Conservation (phyloP, 1,140 invertebrate species). For the Chlorops oryzae region DNA sequence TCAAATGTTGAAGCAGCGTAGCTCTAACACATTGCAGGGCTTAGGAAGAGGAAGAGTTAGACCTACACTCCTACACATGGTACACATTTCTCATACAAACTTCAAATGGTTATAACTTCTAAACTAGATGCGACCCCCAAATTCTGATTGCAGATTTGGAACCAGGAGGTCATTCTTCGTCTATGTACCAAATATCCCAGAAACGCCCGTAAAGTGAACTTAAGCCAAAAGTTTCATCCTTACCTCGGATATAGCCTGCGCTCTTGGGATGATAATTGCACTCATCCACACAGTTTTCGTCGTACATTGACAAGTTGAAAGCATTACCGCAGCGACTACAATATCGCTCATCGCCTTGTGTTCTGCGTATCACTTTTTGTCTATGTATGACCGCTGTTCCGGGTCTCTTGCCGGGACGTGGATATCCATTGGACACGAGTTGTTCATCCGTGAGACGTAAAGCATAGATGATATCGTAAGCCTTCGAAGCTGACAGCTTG, state of each 20-base stretch:
- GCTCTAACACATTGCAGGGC: no score
- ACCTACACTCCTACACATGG: no score
- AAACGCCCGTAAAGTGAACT: no score
- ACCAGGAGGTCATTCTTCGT: no score
- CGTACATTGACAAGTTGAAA: conserved; percentile 71
- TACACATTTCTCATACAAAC: no score
- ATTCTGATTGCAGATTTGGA: no score
- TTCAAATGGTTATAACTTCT: no score
- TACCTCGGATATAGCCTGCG: conserved; percentile 71
- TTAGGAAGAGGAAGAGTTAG: no score
- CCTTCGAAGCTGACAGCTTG: conserved; percentile 31
- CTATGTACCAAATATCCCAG: no score
- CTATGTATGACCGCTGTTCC: conserved; percentile 59
- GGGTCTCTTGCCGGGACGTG: conserved; percentile 59
- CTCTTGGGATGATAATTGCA: conserved; percentile 89
- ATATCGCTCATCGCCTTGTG: conserved; percentile 61
- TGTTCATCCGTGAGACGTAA: conserved; percentile 70
- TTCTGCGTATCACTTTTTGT: conserved; percentile 56
- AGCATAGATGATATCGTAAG: conserved; percentile 42
- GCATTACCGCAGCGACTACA: conserved; percentile 77
- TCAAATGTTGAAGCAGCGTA: no score
- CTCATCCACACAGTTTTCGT: conserved; percentile 64
- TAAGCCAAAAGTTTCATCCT: no score
- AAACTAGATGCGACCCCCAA: no score
- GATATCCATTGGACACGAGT: conserved; percentile 78